phyloP scores from a whole-genome alignment of 1,140 invertebrate genomes.

The Semibalanus balanoides region DNA sequence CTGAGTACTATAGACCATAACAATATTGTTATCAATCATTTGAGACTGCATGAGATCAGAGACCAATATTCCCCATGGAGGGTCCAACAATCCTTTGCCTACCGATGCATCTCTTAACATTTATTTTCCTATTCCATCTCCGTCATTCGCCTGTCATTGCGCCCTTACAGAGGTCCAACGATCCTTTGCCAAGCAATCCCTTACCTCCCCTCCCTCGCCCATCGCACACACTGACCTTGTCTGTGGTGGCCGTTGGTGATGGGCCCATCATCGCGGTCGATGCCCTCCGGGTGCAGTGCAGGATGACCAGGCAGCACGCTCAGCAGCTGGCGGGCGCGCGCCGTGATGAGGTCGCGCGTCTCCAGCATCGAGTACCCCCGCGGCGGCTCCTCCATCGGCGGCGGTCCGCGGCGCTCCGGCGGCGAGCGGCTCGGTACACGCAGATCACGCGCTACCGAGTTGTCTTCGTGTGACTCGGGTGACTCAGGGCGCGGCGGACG shows the following conservation, averaged over 20 bases:
- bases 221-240: background rate
- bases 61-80: too few relatives aligned
- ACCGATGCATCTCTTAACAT: too few relatives aligned
- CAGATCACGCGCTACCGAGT: background rate
- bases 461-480: background rate
- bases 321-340: background rate
- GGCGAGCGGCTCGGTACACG: background rate
- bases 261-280: background rate
- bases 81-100: too few relatives aligned
- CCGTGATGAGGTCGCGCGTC: background rate
- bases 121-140: too few relatives aligned
- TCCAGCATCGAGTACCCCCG: background rate
- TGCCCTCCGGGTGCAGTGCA: background rate
- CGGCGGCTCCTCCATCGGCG: background rate
- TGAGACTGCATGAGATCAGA: too few relatives aligned
- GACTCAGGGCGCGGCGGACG: background rate
- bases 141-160: too few relatives aligned
- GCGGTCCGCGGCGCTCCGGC: background rate
- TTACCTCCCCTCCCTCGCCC: too few relatives aligned
- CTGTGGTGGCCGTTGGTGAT: background rate
- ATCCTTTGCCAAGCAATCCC: too few relatives aligned
- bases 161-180: too few relatives aligned
- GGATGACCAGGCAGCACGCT: background rate
- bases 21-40: too few relatives aligned
- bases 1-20: too few relatives aligned